phyloP scores from a whole-genome alignment of 2,797 vertebrate genomes.

The Danio choprae region DNA sequence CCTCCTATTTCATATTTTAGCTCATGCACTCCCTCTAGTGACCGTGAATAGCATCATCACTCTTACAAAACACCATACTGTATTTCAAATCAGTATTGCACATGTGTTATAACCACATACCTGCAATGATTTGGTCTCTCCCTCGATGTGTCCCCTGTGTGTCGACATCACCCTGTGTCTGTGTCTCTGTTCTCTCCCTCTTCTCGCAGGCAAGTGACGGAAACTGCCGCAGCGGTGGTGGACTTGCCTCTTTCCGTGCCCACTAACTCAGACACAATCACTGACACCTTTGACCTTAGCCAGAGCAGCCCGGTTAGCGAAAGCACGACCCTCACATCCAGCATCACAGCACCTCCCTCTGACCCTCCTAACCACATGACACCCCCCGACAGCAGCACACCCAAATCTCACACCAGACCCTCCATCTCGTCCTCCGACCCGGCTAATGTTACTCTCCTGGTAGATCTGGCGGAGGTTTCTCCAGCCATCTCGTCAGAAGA shows the following conservation, averaged over 20 bases:
- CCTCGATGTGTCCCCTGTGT: slow-evolving; percentile 51
- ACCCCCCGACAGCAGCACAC: slow-evolving; percentile 69
- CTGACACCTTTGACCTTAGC: slow-evolving; percentile 93
- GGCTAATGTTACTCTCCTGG: slow-evolving; percentile 78
- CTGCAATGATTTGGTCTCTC: slow-evolving; percentile 37
- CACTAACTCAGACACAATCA: slow-evolving; percentile 96
- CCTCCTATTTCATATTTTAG: slow-evolving; percentile 4
- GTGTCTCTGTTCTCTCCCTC: slow-evolving; percentile 82
- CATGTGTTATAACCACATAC: slow-evolving; percentile 8
- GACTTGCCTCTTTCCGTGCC: slow-evolving; percentile 96
- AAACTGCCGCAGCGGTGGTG: slow-evolving; percentile 88
- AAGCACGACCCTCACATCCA: slow-evolving; percentile 95
- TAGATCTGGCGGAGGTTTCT: slow-evolving; percentile 82
- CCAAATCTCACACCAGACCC: slow-evolving; percentile 70
- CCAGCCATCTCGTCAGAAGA: slow-evolving; percentile 53
- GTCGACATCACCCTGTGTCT: slow-evolving; percentile 64
- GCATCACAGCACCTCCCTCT: slow-evolving; percentile 85
- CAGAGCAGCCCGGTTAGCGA: slow-evolving; percentile 98
- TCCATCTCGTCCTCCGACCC: slow-evolving; percentile 66
- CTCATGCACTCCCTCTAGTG: slow-evolving; percentile 54
- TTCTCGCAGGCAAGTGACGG: slow-evolving; percentile 92
- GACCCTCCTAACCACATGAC: slow-evolving; percentile 82
- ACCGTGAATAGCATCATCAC: not conserved
- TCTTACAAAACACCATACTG: not conserved
- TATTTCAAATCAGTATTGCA: slow-evolving; percentile 19